Evolutionary conservation across 2,888 invertebrate genomes (phyloP), one percentile per base, ranked within the genome.

Genomic region (Smittia aterrima): DNA sequence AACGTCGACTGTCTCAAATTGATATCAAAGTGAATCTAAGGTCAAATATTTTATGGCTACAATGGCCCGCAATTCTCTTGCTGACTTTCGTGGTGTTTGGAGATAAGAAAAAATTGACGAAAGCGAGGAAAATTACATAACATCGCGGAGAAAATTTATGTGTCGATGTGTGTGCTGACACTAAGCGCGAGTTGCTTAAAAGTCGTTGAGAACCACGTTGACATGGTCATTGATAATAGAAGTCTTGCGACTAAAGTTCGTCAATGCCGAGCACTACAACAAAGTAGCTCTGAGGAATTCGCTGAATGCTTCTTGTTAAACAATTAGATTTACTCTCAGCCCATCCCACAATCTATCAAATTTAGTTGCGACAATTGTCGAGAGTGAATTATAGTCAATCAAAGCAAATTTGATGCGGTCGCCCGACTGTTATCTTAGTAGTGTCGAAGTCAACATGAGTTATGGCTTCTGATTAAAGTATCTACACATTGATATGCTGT

Each of bases 331-430:
- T n/a, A n/a, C n/a, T n/a, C n/a, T n/a, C 47, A 47, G 16, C 47
- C 16, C 6, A 6, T 47, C 47, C 16, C 47, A 47, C 47, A n/a
- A 58, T 58, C 22, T 58, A 58, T 58, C 58, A 58, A 18, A 22
- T 3, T 58, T 22, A 58, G 7, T 58, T 58, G 4, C 58, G 22
- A n/a, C 58, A 22, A 22, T 58, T 58, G 58, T 58, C 22, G 13
- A 58, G 58, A 32, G 9, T 58, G n/a, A 58, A 58, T 58, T 58
- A 58, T 58, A 22, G 7, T 58, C 58, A 58, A 58, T 58, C 18
- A 58, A 22, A 58, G 9, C 58, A 18, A 58, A 22, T 58, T 58
- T 47, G n/a, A 11, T 47, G 47, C 47, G 6, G 6, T 38, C 11
- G 38, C 38, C 4, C 11, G 38, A 38, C n/a, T n/a, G 47, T 47